Base-by-base conservation (phyloP, 2,888 invertebrate species). In the Sinopyrophorus schimmeli region DNA sequence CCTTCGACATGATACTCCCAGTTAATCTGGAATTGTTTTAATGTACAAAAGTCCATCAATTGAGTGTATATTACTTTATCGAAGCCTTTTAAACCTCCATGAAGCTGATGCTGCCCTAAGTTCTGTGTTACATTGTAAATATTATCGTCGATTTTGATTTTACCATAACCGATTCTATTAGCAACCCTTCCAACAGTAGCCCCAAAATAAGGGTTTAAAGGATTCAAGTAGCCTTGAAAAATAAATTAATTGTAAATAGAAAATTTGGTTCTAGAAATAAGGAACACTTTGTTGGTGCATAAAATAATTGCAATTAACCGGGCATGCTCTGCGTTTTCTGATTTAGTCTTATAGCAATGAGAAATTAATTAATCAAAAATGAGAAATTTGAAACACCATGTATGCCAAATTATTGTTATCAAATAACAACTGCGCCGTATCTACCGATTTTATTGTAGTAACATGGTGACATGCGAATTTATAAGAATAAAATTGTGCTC, bases 101-200 rank as follows among this genome's bases (percentile, higher is more conserved):
- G 89, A 18, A 93, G 80, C 59, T 86, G 86, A 61, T 84, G 74
- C 54, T 81, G 80, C 4, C 80, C 80, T 41, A 79, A 76, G 69
- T 96, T 96, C 24, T 79, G 79, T 1, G 82, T 79, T n/a, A 95
- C 76, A 60, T 83, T 76, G 66, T 89, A 87, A 34, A 77, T 76
- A 37, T 80, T 74, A 1, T 84, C 87, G 35, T 84, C 81, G 1
- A 94, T 74, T 2, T 69, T 70, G 67, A 93, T 88, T 49, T 78
- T 78, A 0, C 84, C 92, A 14, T 84, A 81, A 0, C 78, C 82
- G 50, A 93, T 85, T 28, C 87, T 78, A 73, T 94, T 95, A 1
- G 90, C 91, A 14, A 89, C 89, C 32, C 95, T 80, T 1, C 96
- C 96, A 46, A 95, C 79, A 0, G 91, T 86, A 0, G 89, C 86